Percentiles rank a stretch among this genome's conserved stretches.
Evolutionary conservation across 2,113 vertebrate species (phyloP).

Genomic region (Glaucomys volans): DNA sequence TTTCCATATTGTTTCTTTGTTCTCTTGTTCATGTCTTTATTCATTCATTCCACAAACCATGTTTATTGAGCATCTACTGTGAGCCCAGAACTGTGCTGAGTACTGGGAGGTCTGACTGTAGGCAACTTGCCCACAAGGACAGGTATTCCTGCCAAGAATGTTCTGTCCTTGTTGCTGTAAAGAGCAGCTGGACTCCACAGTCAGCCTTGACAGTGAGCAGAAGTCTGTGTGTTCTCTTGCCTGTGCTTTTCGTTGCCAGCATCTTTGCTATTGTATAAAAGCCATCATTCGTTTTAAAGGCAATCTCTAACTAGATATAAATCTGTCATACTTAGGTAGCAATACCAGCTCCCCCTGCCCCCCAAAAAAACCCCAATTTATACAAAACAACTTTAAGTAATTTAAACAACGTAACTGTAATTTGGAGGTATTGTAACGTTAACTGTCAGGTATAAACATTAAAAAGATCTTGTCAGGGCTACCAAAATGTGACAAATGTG

Average conservation of each 20-base stretch:
- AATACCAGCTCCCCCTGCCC: neutral
- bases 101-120: slow-evolving; percentile 56
- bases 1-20: slow-evolving; percentile 27
- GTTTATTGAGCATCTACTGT: slow-evolving; percentile 59
- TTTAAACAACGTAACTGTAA: neutral
- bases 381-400: slow-evolving; percentile 44
- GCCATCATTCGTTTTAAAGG: slow-evolving; percentile 9
- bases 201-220: slow-evolving; percentile 46
- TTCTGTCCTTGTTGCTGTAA: slow-evolving; percentile 15
- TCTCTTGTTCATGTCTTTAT: slow-evolving; percentile 15
- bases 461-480: neutral
- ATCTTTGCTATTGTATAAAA: slow-evolving; percentile 36
- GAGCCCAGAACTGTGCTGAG: neutral
- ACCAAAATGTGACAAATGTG: slow-evolving; percentile 22
- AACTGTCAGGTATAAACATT: slow-evolving; percentile 8
- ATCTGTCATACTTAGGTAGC: slow-evolving; percentile 11
- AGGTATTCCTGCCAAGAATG: slow-evolving; percentile 49
- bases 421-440: slow-evolving; percentile 8
- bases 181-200: slow-evolving; percentile 33
- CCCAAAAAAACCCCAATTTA: neutral
- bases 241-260: slow-evolving; percentile 9
- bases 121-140: slow-evolving; percentile 50
- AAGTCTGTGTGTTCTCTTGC: neutral
- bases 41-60: neutral
- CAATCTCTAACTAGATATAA: neutral